A percentile compares a stretch with the other conserved stretches of the same genome.
phyloP scores from a whole-genome alignment of 2,888 invertebrate species.

The Lamellibrachia columna region DNA sequence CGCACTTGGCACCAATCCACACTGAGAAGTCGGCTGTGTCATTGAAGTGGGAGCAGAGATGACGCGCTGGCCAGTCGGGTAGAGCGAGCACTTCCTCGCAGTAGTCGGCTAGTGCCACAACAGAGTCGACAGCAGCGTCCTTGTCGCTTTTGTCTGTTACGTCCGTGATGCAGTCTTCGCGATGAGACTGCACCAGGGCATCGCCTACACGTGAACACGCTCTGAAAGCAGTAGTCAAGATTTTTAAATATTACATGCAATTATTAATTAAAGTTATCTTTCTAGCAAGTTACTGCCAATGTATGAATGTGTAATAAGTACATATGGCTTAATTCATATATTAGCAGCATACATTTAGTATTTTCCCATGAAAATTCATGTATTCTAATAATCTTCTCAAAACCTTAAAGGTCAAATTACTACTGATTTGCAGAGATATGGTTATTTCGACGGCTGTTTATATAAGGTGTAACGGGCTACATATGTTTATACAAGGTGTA shows the following conservation, averaged over 20 bases:
- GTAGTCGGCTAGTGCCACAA: constrained; percentile 44
- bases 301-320: neutral
- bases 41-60: constrained; percentile 38
- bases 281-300: neutral
- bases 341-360: too few species aligned
- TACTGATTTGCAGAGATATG: too few species aligned
- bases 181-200: constrained; percentile 26
- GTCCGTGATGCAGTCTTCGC: constrained; percentile 37
- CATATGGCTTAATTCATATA: too few species aligned
- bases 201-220: constrained; percentile 29
- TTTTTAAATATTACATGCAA: neutral
- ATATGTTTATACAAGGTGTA: too few species aligned
- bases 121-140: constrained; percentile 36
- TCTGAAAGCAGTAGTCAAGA: constrained; percentile 27
- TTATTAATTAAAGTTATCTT: neutral
- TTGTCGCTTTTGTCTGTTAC: constrained; percentile 26
- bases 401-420: too few species aligned
- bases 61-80: constrained; percentile 42
- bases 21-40: constrained; percentile 20
- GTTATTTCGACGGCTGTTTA: neutral
- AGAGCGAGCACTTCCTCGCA: constrained; percentile 38
- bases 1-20: constrained; percentile 35
- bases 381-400: too few species aligned
- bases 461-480: too few species aligned
- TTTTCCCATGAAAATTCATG: too few species aligned